Evolutionary conservation across 2,113 vertebrate genomes (phyloP), one percentile per base, ranked within the genome.

Genomic region (Thomomys bottae): DNA sequence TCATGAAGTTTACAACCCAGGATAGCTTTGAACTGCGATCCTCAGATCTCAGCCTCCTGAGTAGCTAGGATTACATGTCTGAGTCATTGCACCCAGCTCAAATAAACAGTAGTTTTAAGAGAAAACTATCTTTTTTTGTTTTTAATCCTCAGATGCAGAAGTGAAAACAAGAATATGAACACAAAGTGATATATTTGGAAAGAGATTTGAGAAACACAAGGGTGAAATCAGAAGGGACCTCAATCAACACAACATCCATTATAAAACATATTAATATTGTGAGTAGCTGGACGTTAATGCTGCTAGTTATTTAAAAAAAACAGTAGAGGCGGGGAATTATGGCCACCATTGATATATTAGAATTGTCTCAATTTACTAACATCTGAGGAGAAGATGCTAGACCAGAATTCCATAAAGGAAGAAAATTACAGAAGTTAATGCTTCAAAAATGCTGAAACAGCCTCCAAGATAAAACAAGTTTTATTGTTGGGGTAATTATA

Each of bases 261-360:
- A 1, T 57, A 2, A 49, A n/a, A 20, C 1, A 32, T 1, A 0
- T 9, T 67, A 18, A 5, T 23, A 34, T 14, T 61, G 3, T 63
- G 6, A 15, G 45, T 21, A 89, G 0, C 3, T 49, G 9, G 38
- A 80, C 21, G 17, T 75, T 49, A 68, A 11, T 26, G 6, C 20
- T 40, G 5, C 30, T 85, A 42, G 28, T 85, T 71, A 32, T 17
- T 42, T 42, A 20, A 61, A 78, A 4, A 61, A 5, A 81, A 32
- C 32, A 59, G 23, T n/a, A 66, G 6, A 59, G 1, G 20, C 67
- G 61, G 10, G 71, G 36, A 76, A 32, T 0, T 36, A 3, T 72
- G 32, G 15, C 1, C 8, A 45, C 26, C 49, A 14, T 1, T 73
- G 14, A 78, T 36, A 7, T 64, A n/a, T 10, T 21, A 90, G 28